Conservation (phyloP, 2,888 invertebrate genomes). For the Andrena trimmerana region DNA sequence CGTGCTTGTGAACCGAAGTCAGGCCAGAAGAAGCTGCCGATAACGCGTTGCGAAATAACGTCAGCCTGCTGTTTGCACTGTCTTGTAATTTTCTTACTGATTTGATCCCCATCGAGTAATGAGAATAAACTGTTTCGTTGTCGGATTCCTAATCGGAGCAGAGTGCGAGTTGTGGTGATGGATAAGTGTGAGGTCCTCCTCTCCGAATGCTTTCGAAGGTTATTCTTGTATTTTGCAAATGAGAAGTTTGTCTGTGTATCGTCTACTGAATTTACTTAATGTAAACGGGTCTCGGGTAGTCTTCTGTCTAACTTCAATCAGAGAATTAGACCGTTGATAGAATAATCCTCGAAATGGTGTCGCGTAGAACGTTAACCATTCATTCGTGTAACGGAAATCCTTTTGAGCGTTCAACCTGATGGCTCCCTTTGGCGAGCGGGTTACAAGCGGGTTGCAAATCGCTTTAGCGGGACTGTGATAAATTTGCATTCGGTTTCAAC, state of each 20-base stretch:
- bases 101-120: neutral
- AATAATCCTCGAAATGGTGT: constrained; percentile 35
- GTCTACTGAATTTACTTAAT: neutral
- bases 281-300: neutral
- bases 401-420: constrained; percentile 8
- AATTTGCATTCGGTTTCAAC: neutral
- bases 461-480: neutral
- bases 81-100: neutral
- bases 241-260: neutral
- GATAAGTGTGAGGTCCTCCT: neutral
- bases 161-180: neutral
- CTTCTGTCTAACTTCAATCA: constrained; percentile 10
- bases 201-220: neutral
- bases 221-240: neutral
- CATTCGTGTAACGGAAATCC: constrained; percentile 31
- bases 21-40: neutral
- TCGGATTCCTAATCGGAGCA: too few relatives aligned
- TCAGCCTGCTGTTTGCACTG: neutral
- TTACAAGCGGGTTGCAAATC: constrained; percentile 17
- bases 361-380: neutral
- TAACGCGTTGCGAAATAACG: neutral
- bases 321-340: constrained; percentile 22
- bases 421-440: constrained; percentile 20
- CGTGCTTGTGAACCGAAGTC: neutral
- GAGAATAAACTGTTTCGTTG: neutral